These are phyloP conservation scores for Phoxinus phoxinus DNA, from an alignment of 2,113 vertebrate genomes.

Conservation along the genomic window DNA sequence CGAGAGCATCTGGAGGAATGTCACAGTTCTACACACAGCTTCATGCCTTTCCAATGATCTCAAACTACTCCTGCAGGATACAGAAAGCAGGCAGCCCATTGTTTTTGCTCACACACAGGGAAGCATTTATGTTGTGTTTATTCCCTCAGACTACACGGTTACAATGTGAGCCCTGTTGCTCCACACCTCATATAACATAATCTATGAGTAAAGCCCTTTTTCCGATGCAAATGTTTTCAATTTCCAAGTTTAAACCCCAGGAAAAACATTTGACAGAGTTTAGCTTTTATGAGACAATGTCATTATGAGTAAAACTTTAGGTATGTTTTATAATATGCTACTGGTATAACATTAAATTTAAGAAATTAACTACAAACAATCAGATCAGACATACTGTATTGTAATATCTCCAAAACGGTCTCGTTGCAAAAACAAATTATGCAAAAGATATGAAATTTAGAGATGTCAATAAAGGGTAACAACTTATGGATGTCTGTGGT, in stretches of 20 bases:
- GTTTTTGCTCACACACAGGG: constrained; percentile 50
- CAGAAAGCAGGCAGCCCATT: constrained; percentile 52
- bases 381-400: neutral
- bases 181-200: constrained; percentile 39
- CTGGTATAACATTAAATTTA: neutral
- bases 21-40: constrained; percentile 59
- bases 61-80: constrained; percentile 67
- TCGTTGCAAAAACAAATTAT: no score
- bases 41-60: constrained; percentile 74
- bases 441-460: neutral
- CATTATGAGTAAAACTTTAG: neutral
- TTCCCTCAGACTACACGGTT: constrained; percentile 14
- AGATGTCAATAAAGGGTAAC: neutral
- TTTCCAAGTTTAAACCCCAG: neutral
- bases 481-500: neutral
- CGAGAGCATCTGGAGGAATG: constrained; percentile 67
- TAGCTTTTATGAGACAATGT: neutral
- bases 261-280: neutral
- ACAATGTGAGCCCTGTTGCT: constrained; percentile 31
- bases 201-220: constrained; percentile 19
- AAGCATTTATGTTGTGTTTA: constrained; percentile 49
- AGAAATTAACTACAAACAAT: neutral
- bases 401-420: no score
- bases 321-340: neutral
- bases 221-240: constrained; percentile 14